Conservation (phyloP, 2,888 invertebrate species). For the Drosophila peninsularis region DNA sequence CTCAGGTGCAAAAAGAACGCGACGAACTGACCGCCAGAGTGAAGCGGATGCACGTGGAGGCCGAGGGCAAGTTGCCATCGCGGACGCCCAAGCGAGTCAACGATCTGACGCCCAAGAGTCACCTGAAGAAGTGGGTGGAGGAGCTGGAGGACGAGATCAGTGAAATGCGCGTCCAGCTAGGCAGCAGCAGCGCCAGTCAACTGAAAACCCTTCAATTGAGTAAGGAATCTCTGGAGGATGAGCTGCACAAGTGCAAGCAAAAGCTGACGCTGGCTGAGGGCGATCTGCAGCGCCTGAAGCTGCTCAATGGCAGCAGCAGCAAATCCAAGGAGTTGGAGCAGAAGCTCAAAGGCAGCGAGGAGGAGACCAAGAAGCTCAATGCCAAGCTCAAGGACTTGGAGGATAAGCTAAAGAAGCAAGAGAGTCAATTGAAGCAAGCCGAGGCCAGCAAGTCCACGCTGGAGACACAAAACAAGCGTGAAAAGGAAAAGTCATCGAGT, state of each 20-base stretch:
- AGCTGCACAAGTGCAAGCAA: slow-evolving; percentile 88
- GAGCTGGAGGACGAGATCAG: slow-evolving; percentile 95
- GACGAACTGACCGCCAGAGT: slow-evolving; percentile 88
- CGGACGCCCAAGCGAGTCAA: slow-evolving; percentile 90
- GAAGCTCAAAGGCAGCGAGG: slow-evolving; percentile 88
- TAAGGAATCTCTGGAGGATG: slow-evolving; percentile 87
- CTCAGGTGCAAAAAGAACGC: slow-evolving; percentile 88
- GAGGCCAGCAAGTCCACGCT: slow-evolving; percentile 85
- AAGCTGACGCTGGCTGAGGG: slow-evolving; percentile 88
- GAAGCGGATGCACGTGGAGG: slow-evolving; percentile 88
- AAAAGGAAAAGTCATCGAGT: slow-evolving; percentile 85
- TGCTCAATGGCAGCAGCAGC: slow-evolving; percentile 83
- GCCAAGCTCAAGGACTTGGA: slow-evolving; percentile 85
- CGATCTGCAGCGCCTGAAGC: slow-evolving; percentile 81
- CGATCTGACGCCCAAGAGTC: slow-evolving; percentile 86
- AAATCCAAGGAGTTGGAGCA: slow-evolving; percentile 88
- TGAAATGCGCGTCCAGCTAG: slow-evolving; percentile 83
- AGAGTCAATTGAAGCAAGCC: slow-evolving; percentile 85
- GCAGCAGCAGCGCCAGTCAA: slow-evolving; percentile 84
- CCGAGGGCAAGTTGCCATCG: slow-evolving; percentile 88
- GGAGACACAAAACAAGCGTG: slow-evolving; percentile 85
- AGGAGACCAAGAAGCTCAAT: slow-evolving; percentile 88
- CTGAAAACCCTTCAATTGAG: slow-evolving; percentile 87
- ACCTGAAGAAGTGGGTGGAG: slow-evolving; percentile 91
- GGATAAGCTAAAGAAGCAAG: slow-evolving; percentile 85